Conservation (phyloP, 2,888 invertebrate genomes). For the Herminia tarsipennalis region DNA sequence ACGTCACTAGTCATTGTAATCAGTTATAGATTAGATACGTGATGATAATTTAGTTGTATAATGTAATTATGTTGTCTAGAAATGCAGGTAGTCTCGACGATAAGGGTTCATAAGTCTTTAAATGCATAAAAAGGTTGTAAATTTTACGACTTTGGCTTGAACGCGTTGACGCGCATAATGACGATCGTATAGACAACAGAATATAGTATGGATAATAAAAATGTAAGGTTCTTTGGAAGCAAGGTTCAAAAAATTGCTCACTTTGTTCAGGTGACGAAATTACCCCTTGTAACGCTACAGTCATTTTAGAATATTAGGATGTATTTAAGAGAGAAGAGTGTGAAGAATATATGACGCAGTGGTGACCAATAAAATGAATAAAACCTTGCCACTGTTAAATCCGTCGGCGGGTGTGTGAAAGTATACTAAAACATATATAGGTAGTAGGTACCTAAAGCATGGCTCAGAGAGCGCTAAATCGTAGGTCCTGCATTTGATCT, state of each 20-base stretch:
- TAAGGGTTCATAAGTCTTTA: neutral
- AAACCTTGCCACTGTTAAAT: no score
- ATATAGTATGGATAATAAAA: neutral
- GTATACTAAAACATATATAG: no score
- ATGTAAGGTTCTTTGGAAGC: neutral
- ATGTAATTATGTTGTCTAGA: neutral
- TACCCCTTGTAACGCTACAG: no score
- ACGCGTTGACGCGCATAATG: neutral
- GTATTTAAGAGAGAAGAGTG: no score
- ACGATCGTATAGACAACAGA: neutral
- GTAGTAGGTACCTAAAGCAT: no score
- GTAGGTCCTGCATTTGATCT: no score
- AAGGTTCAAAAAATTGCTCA: neutral
- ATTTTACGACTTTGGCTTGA: neutral
- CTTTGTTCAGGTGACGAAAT: no score
- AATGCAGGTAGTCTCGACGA: neutral
- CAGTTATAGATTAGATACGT: conserved; percentile 6
- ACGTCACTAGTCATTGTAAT: conserved; percentile 28
- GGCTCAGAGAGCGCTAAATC: no score
- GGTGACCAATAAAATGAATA: no score
- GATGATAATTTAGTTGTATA: conserved; percentile 4
- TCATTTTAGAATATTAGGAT: no score
- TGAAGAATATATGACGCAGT: no score
- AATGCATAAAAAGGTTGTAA: neutral
- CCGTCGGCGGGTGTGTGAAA: no score